Base-by-base conservation (phyloP, 2,797 vertebrate species). In the Darevskia nairensis region DNA sequence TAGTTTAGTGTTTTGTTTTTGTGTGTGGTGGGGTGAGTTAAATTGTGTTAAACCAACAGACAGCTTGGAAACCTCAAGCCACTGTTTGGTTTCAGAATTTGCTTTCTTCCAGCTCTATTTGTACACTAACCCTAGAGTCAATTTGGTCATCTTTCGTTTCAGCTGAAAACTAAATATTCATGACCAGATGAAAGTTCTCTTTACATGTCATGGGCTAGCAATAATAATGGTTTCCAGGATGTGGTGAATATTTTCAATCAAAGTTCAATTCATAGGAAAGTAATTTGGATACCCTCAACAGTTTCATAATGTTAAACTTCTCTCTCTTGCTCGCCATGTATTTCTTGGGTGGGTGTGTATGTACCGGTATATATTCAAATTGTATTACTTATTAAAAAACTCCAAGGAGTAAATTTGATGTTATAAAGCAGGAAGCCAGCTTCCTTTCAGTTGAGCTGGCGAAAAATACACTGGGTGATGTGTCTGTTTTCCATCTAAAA, bases 81-180 rank as follows among this genome's bases (percentile, higher is more conserved):
- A 95, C 90, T 85, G 88, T 95, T 95, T 80, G 89, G 85, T 86
- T 95, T 84, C 77, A 85, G 91, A 95, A 95, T 29, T 79, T 92
- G 87, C 85, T 95, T 96, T 78, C 94, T 91, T 92, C 92, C 89
- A 95, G 93, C 86, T 64, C 8, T 55, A 94, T 90, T 95, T 95
- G 92, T 86, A 96, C 0, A 0, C 85, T 91, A 94, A 90, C 94
- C 88, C 91, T 87, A 89, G 92, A 94, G 85, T 32, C 91, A 90
- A 84, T 93, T 93, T 91, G 89, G 88, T 81, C 2, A 1, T 91
- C 92, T 95, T 91, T 90, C 86, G 89, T 95, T 95, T 92, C 85
- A 85, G 21, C 79, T 84, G 2, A 93, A 89, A 92, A 75, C 77
- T 15, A 94, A 93, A 94, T 94, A 85, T 41, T 87, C n/a, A 39